Percentiles rank a stretch among this genome's conserved stretches.
Evolutionary conservation across 2,113 vertebrate genomes (phyloP).

Genomic region (Silurus asotus): DNA sequence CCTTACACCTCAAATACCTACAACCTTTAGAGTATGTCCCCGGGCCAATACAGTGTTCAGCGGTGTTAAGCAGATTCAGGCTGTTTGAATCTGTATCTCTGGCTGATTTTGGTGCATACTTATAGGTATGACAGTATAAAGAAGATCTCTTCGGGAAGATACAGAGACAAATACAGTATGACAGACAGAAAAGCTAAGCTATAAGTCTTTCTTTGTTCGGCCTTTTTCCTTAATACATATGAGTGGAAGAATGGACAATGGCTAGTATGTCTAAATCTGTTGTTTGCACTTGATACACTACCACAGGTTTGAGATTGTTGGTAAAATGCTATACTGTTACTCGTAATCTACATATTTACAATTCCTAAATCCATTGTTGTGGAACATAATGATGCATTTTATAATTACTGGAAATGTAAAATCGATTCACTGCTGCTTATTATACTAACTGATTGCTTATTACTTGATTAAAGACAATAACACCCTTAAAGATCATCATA

Average conservation of each 20-base stretch:
- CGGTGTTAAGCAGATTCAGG: slow-evolving; percentile 22
- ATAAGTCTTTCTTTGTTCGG: slow-evolving; percentile 26
- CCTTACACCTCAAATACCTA: not conserved
- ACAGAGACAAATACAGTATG: slow-evolving; percentile 15
- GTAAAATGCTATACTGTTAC: not conserved
- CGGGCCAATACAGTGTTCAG: slow-evolving; percentile 9
- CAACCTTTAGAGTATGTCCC: not conserved
- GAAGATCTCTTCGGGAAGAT: slow-evolving; percentile 15
- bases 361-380: not conserved
- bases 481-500: not conserved
- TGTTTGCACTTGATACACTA: not conserved
- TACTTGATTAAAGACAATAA: not conserved
- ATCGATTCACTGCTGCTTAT: not conserved
- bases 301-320: not conserved
- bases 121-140: slow-evolving; percentile 16
- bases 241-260: slow-evolving; percentile 14
- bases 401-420: not conserved
- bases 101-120: slow-evolving; percentile 20
- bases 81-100: slow-evolving; percentile 14
- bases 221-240: slow-evolving; percentile 32
- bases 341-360: not conserved
- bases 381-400: not conserved
- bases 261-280: slow-evolving; percentile 23
- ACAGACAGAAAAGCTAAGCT: slow-evolving; percentile 40
- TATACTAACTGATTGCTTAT: not conserved